Base-by-base conservation (phyloP, 2,797 vertebrate genomes). In the Caiman crocodilus region DNA sequence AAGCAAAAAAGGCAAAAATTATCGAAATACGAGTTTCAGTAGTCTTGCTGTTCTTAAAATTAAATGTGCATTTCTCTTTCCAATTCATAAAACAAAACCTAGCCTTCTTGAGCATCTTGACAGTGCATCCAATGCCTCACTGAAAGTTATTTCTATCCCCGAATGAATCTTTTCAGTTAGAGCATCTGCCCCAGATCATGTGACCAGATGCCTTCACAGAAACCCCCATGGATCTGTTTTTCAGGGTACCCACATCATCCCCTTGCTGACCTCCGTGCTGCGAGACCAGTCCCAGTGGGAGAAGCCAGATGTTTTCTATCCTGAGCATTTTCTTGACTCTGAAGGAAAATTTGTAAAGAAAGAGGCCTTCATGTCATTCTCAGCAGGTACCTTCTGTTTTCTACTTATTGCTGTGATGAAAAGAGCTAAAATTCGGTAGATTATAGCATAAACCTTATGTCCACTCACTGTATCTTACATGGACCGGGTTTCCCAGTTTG, bases 301-400 rank as follows among this genome's bases (percentile, higher is more conserved):
- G 85, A 98, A 96, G 74, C 96, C 98, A 86, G 91, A 96, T 1
- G 7, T n/a, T 21, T 98, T 98, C 93, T 97, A 97, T 32, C 97
- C 97, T 7, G 91, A 97, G 61, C 97, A 98, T 84, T 98, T 98
- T 32, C 97, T 98, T 23, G 94, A 96, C 1, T 77, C 94, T 11
- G 85, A 90, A 0, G 90, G 96, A 74, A 97, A 95, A 61, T 97
- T 98, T 42, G 58, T 96, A 90, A 98, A 96, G 95, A 97, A 57
- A 82, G 97, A 97, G 30, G 97, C 93, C 74, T 98, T 98, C 90
- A 90, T 98, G 42, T 93, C 97, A 35, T 98, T 98, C 92, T 96
- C 95, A 91, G 77, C 90, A 94, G 79, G 96, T 97, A 65, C 35
- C 16, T 86, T 91, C 55, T 79, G 17, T 64, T 92, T 82, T 32